Evolutionary conservation across 2,113 vertebrate species (phyloP), one percentile per base, ranked within the genome.

Genomic region (Enhydra lutris): DNA sequence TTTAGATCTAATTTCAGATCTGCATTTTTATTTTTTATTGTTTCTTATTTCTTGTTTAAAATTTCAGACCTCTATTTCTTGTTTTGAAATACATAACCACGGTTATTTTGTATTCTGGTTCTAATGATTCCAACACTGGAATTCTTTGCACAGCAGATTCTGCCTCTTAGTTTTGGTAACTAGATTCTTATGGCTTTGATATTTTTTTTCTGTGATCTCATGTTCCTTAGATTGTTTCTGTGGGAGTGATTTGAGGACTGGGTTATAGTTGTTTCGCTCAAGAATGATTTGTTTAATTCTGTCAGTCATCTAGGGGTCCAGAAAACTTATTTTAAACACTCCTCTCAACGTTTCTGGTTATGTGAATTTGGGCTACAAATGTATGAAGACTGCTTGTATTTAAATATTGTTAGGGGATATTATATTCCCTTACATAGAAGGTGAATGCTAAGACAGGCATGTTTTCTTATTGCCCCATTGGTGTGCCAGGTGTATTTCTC

Each of bases 81-180:
- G 14, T 76, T 92, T 96, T 92, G 31, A 94, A 94, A 79, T 96
- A 57, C 42, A 92, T 39, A n/a, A 94, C 39, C 36, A 45, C 63
- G 36, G 18, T 59, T 79, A 89, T 61, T 83, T 74, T 76, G 29
- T 67, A 45, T 93, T 95, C 63, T 82, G 47, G 14, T 12, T 89
- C 34, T 94, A 26, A 81, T 61, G 15, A 84, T 57, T 95, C 21
- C 45, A 92, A 15, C 31, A 76, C 15, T 89, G 31, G 11, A 34
- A 57, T 79, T 73, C 67, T 79, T 92, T 47, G 26, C 31, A 84
- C 31, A 57, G 47, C 9, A 55, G 86, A 26, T 74, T 67, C 26
- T 81, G 15, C 47, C 31, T 74, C 31, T 94, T 55, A 78, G 31
- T 45, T 84, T 61, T 36, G 57, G 29, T 83, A 47, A 74, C 39